Percentiles rank a stretch among this genome's conserved stretches.
phyloP scores from a whole-genome alignment of 1,140 invertebrate species.

The Maconellicoccus hirsutus region DNA sequence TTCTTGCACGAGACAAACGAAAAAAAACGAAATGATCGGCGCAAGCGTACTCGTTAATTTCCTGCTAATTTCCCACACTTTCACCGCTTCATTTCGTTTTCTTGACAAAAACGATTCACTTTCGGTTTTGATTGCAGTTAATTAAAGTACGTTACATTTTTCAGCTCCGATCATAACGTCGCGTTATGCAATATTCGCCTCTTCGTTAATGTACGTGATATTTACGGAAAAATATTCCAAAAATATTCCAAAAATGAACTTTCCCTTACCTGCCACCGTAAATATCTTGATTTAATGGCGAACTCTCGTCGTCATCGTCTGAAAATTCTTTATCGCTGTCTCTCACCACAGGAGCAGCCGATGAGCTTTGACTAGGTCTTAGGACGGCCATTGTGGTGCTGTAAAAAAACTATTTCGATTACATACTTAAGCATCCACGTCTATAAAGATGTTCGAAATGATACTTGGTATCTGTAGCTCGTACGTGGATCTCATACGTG shows the following conservation, averaged over 20 bases:
- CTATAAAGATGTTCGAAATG: neutral
- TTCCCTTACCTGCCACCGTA: constrained; percentile 66
- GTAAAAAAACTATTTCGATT: neutral
- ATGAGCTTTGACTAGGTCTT: neutral
- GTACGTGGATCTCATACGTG: neutral
- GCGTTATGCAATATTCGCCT: too few relatives aligned
- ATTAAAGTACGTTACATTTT: constrained; percentile 16
- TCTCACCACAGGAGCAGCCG: neutral
- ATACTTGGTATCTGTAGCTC: neutral
- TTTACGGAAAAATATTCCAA: too few relatives aligned
- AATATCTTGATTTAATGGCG: constrained; percentile 67
- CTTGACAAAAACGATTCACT: neutral
- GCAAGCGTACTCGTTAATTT: neutral
- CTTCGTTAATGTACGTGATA: too few relatives aligned
- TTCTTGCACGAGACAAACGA: neutral
- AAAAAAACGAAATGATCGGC: neutral
- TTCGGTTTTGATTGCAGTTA: neutral
- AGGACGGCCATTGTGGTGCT: neutral
- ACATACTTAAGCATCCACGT: too few relatives aligned
- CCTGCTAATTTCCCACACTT: neutral
- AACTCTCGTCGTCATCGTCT: constrained; percentile 73
- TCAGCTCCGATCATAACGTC: neutral
- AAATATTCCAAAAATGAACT: neutral
- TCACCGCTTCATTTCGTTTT: neutral
- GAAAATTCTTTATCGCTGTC: constrained; percentile 46